These are phyloP conservation scores for Zosterops japonicus DNA, from an alignment of 2,113 vertebrate species.

Conservation along the genomic window DNA sequence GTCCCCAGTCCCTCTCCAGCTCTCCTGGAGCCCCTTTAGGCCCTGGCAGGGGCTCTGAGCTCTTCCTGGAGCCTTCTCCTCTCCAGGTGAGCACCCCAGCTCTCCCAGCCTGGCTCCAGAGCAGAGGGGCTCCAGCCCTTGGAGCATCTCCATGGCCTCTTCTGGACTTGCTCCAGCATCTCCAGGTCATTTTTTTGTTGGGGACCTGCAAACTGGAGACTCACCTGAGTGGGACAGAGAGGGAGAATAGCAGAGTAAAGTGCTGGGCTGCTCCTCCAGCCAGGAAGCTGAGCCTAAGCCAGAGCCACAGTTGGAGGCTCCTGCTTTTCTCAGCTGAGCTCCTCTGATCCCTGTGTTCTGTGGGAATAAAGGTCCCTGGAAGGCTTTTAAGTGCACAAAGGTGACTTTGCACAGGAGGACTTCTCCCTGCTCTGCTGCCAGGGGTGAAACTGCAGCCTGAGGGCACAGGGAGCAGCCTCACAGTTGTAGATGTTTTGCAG, in stretches of 20 bases:
- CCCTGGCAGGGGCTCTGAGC: neutral
- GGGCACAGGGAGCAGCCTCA: neutral
- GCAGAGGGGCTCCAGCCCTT: neutral
- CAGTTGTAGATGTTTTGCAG: neutral
- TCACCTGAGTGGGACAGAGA: neutral
- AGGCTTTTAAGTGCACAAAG: accelerated
- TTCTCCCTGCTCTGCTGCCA: accelerated
- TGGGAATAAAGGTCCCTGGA: neutral
- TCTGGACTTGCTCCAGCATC: neutral
- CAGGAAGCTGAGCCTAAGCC: neutral
- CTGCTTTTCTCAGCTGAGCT: neutral
- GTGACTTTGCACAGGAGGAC: accelerated
- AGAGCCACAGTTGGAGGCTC: neutral
- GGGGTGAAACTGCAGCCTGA: neutral
- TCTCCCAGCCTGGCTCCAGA: neutral
- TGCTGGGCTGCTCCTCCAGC: neutral
- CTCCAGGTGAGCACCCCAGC: neutral
- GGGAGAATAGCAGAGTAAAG: neutral
- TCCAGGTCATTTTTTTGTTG: too few relatives aligned
- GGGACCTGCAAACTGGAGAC: neutral
- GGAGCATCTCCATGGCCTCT: neutral
- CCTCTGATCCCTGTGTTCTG: neutral
- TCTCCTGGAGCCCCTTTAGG: neutral
- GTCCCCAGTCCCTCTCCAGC: neutral
- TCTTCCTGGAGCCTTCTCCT: neutral